phyloP scores from a whole-genome alignment of 2,888 invertebrate species.

The Leptodirus hochenwartii region DNA sequence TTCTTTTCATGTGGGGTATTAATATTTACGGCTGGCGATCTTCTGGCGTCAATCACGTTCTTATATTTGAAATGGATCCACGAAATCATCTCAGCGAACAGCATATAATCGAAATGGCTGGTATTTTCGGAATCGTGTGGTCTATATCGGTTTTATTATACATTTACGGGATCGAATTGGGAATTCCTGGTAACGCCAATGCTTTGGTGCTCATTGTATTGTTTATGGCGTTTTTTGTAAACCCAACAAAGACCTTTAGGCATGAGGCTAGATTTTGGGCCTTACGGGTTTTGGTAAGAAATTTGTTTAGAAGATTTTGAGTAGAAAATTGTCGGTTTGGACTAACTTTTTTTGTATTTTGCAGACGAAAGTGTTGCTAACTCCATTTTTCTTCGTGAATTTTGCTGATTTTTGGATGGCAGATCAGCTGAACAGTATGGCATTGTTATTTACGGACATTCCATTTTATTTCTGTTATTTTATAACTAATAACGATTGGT shows the following conservation, averaged over 20 bases:
- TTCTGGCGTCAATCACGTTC: slow-evolving; percentile 92
- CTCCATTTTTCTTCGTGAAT: slow-evolving; percentile 84
- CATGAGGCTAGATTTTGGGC: slow-evolving; percentile 93
- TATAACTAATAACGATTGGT: slow-evolving; percentile 57
- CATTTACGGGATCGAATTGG: slow-evolving; percentile 58
- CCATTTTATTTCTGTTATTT: slow-evolving; percentile 92
- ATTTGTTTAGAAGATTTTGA: background rate
- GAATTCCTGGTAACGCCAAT: slow-evolving; percentile 83
- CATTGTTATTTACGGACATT: slow-evolving; percentile 77
- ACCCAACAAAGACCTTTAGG: slow-evolving; percentile 81
- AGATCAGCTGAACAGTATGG: slow-evolving; percentile 90
- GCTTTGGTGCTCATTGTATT: slow-evolving; percentile 71
- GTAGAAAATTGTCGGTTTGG: background rate
- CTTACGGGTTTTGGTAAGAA: slow-evolving; percentile 65
- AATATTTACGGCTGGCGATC: slow-evolving; percentile 96
- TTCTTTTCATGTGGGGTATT: slow-evolving; percentile 86
- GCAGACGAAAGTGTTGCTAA: slow-evolving; percentile 66
- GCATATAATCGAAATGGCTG: slow-evolving; percentile 85
- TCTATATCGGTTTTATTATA: slow-evolving; percentile 75
- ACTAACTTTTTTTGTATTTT: slow-evolving; percentile 16
- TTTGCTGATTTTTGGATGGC: slow-evolving; percentile 99
- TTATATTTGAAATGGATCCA: slow-evolving; percentile 94
- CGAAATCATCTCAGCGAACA: slow-evolving; percentile 87
- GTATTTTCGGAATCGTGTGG: slow-evolving; percentile 90
- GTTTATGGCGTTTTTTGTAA: slow-evolving; percentile 71